Base-by-base conservation (phyloP, 2,888 invertebrate genomes). In the Mactromeris polynyma region DNA sequence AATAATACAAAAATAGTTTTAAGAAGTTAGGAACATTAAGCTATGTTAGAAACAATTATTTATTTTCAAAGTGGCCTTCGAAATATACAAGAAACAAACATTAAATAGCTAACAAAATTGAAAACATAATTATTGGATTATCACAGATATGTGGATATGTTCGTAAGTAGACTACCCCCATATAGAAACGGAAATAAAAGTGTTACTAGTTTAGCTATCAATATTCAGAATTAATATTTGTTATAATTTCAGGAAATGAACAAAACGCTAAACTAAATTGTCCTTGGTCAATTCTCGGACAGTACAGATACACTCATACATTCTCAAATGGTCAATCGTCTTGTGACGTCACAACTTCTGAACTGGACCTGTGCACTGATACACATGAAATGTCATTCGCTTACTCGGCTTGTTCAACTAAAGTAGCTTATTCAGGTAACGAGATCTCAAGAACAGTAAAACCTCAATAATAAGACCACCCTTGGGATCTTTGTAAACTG, bases 351-450 rank as follows among this genome's bases (percentile, higher is more conserved):
- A 38, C 81, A 9, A 85, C 87, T 21, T 88, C 88, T n/a, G 54
- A 87, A 33, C 54, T 94, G 31, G 91, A 93, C 86, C 90, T 93
- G 73, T 95, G 94, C 73, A 83, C 92, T 14, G 82, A 91, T 78
- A 90, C 89, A 17, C 87, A 82, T 17, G 88, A 90, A 11, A 86
- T 94, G 51, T 88, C 83, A n/a, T 93, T 94, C 78, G 90, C 94
- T 89, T 93, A 93, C 83, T 89, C 87, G 2, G 36, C 87, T 3
- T 95, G 94, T 85, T 58, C 92, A 42, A 89, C 90, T 42, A 85
- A 86, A 54, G 91, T 91, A 19, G 91, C 93, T 4, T 93, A 94
- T 86, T 93, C 94, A 78, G 87, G 94, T 95, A 87, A 85, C 89
- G 11, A n/a, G n/a, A n/a, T n/a, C n/a, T n/a, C n/a, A n/a, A n/a